These are phyloP conservation scores for Maccullochella peelii DNA, from an alignment of 2,113 vertebrate genomes.

Conservation along the genomic window DNA sequence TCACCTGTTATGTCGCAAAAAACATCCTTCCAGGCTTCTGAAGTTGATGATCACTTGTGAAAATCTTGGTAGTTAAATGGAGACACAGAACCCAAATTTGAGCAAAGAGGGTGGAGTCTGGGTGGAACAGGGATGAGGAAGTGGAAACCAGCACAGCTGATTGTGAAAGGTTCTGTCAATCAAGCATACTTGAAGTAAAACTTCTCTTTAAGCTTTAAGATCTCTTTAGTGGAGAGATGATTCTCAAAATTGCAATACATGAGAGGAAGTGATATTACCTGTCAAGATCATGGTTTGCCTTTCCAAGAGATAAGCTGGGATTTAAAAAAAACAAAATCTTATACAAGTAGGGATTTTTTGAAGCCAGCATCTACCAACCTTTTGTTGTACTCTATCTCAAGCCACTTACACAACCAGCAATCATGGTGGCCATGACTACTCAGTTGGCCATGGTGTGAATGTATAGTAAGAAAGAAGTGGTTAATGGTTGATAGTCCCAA, in stretches of 20 bases:
- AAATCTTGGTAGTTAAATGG: not conserved
- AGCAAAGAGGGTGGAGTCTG: not conserved
- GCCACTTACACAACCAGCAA: not conserved
- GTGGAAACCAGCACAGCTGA: not conserved
- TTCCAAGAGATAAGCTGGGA: not conserved
- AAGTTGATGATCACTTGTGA: not conserved
- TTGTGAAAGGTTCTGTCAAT: not conserved
- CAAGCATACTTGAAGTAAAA: not conserved
- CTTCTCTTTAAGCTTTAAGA: not conserved
- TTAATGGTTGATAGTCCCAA: constrained; percentile 54
- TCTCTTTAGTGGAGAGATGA: not conserved
- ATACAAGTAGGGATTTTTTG: not conserved
- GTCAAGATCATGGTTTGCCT: not conserved
- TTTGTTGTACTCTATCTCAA: not conserved
- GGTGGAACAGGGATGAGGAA: not conserved
- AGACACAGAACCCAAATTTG: not conserved
- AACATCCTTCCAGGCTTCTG: not conserved
- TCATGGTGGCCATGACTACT: not conserved
- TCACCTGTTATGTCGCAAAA: not conserved
- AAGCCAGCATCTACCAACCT: not conserved
- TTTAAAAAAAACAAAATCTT: not conserved
- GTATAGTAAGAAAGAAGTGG: constrained; percentile 5
- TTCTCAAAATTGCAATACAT: not conserved
- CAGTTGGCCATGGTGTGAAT: not conserved
- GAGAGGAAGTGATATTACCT: not conserved